phyloP scores from a whole-genome alignment of 1,140 invertebrate species.

The Temnothorax curvispinosus region DNA sequence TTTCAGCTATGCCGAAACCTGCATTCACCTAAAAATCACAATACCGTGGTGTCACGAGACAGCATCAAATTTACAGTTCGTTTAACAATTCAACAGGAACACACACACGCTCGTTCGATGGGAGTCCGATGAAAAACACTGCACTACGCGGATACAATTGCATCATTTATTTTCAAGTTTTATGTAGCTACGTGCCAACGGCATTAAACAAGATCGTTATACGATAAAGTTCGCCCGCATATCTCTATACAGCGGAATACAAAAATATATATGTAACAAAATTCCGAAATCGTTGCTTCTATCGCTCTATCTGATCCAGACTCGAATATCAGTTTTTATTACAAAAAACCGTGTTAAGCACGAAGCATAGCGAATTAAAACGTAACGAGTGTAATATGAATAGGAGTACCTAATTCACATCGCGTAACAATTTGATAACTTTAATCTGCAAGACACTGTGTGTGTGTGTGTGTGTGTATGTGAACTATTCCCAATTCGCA shows the following conservation, averaged over 20 bases:
- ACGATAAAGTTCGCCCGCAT: conserved; percentile 24
- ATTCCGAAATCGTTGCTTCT: conserved; percentile 9
- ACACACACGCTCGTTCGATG: conserved; percentile 9
- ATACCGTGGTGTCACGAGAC: conserved; percentile 58
- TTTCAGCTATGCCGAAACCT: conserved; percentile 52
- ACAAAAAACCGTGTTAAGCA: background rate
- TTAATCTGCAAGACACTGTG: background rate
- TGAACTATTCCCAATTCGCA: background rate
- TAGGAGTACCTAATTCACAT: background rate
- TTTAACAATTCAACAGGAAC: conserved; percentile 49
- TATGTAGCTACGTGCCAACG: conserved; percentile 37
- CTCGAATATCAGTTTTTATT: conserved; percentile 10
- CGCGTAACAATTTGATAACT: background rate
- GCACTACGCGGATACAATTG: conserved; percentile 42
- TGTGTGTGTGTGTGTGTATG: too few species aligned
- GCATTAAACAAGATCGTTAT: conserved; percentile 33
- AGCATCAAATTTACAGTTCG: conserved; percentile 55
- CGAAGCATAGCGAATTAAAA: background rate
- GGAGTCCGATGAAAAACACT: conserved; percentile 34
- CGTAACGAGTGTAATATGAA: background rate
- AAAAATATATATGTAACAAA: conserved; percentile 17
- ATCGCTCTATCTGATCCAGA: background rate
- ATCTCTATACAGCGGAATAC: background rate
- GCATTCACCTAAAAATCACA: conserved; percentile 61
- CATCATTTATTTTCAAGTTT: conserved; percentile 51